Evolutionary conservation across 2,888 invertebrate genomes (phyloP).

Genomic region (Noctua pronuba): DNA sequence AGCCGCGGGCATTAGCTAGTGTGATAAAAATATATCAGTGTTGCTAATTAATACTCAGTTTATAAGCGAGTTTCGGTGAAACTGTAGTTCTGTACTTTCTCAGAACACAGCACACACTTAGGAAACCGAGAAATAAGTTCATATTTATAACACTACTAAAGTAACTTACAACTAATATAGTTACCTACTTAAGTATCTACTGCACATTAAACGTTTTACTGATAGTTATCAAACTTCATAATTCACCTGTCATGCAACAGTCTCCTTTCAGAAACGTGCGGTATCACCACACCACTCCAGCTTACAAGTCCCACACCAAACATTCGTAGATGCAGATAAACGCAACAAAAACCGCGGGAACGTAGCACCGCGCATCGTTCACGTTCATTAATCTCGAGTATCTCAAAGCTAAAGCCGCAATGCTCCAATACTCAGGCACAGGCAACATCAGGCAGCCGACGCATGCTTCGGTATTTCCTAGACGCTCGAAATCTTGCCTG

Average conservation of each 20-base stretch:
- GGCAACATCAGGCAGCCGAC: slow-evolving; percentile 42
- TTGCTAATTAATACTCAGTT: too few relatives aligned
- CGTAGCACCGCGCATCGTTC: slow-evolving; percentile 11
- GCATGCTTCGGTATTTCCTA: slow-evolving; percentile 58
- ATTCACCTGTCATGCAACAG: background rate
- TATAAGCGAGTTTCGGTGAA: too few relatives aligned
- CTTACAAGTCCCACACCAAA: background rate
- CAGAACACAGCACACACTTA: background rate
- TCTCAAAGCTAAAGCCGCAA: slow-evolving; percentile 54
- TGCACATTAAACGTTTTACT: background rate
- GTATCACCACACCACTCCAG: background rate
- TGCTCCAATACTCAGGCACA: slow-evolving; percentile 42
- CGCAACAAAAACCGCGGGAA: slow-evolving; percentile 16
- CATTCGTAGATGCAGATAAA: slow-evolving; percentile 3
- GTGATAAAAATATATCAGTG: too few relatives aligned
- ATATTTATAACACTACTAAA: background rate
- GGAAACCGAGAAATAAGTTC: background rate
- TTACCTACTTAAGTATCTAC: background rate
- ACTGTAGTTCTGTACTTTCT: too few relatives aligned
- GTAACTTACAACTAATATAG: background rate
- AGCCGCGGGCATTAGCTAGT: too few relatives aligned
- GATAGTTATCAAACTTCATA: background rate
- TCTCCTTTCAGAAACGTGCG: background rate
- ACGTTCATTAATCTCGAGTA: slow-evolving; percentile 54
- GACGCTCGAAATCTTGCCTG: slow-evolving; percentile 61